phyloP scores from a whole-genome alignment of 2,888 invertebrate genomes.

The Folsomia candida region DNA sequence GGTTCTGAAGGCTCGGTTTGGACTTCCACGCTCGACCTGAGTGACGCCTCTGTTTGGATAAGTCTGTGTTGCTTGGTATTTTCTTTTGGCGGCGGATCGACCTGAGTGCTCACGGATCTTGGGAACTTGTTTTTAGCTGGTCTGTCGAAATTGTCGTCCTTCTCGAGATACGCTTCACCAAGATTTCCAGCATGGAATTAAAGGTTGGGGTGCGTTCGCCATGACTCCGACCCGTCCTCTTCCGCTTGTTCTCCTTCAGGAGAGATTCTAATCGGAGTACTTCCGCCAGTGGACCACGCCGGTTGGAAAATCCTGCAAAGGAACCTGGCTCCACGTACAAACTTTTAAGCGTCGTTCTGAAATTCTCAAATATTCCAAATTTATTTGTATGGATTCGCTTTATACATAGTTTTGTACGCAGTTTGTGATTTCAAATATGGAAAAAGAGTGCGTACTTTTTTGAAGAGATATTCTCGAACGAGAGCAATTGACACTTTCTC shows the following conservation, averaged over 20 bases:
- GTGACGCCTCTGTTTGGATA: too few species aligned
- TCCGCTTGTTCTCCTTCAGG: background rate
- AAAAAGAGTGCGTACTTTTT: background rate
- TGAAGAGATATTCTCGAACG: conserved; percentile 11
- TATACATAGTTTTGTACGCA: background rate
- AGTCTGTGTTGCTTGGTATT: too few species aligned
- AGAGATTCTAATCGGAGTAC: background rate
- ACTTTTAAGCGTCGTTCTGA: background rate
- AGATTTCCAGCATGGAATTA: background rate
- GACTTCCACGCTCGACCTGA: too few species aligned
- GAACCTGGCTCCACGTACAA: background rate
- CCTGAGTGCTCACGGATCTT: too few species aligned
- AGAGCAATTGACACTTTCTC: conserved; percentile 10
- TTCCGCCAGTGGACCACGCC: background rate
- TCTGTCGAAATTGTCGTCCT: background rate
- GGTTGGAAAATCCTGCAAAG: conserved; percentile 1
- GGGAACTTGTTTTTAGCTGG: background rate
- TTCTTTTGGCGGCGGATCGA: too few species aligned
- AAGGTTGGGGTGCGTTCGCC: background rate
- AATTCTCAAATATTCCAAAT: background rate
- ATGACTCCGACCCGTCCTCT: background rate
- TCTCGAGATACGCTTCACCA: conserved; percentile 2
- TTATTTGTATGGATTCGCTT: background rate
- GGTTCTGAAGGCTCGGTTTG: too few species aligned
- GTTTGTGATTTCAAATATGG: background rate